phyloP scores from a whole-genome alignment of 2,888 invertebrate genomes.

The Flabesymbios commensalis region DNA sequence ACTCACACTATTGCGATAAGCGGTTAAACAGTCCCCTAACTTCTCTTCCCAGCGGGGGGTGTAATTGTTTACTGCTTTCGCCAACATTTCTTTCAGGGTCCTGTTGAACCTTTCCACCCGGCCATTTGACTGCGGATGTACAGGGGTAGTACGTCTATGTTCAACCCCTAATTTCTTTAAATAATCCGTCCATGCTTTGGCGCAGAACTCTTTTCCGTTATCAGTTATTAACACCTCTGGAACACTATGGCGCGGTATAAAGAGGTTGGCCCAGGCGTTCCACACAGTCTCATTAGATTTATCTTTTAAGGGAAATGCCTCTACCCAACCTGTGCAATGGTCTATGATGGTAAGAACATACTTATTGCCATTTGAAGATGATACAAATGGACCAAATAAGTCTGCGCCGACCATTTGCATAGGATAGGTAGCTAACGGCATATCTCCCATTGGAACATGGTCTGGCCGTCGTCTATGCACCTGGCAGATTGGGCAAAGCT shows the following conservation, averaged over 20 bases:
- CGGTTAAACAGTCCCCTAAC: slow-evolving; percentile 2
- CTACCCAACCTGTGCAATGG: slow-evolving; percentile 15
- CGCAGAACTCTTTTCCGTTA: slow-evolving; percentile 2
- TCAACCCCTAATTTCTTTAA: slow-evolving; percentile 4
- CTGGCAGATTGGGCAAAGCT: slow-evolving; percentile 7
- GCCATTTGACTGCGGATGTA: slow-evolving; percentile 11
- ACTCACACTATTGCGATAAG: slow-evolving; percentile 6
- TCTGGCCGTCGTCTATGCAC: neutral
- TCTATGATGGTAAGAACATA: slow-evolving; percentile 12
- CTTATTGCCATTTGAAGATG: neutral
- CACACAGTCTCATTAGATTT: slow-evolving; percentile 6
- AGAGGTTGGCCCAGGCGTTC: slow-evolving; percentile 1
- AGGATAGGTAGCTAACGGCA: neutral
- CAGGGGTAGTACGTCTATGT: slow-evolving; percentile 9
- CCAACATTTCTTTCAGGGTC: slow-evolving; percentile 10
- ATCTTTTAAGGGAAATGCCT: slow-evolving; percentile 11
- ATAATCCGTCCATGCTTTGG: neutral
- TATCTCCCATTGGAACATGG: slow-evolving; percentile 2
- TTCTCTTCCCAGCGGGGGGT: slow-evolving; percentile 7
- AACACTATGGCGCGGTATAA: neutral
- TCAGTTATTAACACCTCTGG: slow-evolving; percentile 13
- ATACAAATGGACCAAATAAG: slow-evolving; percentile 17
- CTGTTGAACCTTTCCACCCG: slow-evolving; percentile 8
- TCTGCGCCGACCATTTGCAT: slow-evolving; percentile 9
- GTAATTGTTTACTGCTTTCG: slow-evolving; percentile 9